Percentiles rank a stretch among this genome's conserved stretches.
These are phyloP conservation scores for Indri indri DNA, from an alignment of 2,113 vertebrate genomes.

Conservation along the genomic window DNA sequence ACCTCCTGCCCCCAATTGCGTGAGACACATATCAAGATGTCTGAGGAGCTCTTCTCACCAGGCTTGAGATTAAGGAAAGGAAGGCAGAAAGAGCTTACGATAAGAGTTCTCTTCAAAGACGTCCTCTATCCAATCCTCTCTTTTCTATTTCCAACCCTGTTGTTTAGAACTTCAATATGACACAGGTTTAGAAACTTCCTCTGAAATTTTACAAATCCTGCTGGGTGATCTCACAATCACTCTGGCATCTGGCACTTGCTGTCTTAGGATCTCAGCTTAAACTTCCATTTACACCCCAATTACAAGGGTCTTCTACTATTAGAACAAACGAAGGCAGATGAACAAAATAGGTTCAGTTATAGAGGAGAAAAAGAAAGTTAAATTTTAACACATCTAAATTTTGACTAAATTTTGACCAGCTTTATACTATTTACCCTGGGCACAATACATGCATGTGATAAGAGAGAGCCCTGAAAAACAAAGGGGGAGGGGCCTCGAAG, in stretches of 20 bases:
- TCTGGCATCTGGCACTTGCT: background rate
- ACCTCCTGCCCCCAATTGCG: background rate
- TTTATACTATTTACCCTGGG: background rate
- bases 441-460: background rate
- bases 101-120: conserved; percentile 1
- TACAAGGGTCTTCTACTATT: background rate
- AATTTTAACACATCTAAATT: conserved; percentile 38
- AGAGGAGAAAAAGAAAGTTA: background rate
- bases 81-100: background rate
- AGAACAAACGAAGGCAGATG: background rate
- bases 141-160: background rate
- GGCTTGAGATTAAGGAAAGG: background rate
- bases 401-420: background rate
- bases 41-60: background rate
- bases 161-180: background rate
- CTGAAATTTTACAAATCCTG: conserved; percentile 1
- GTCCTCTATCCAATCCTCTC: background rate
- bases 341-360: background rate
- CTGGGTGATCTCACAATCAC: background rate
- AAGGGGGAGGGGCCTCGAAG: background rate
- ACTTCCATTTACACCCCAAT: background rate
- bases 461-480: background rate
- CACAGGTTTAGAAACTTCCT: background rate
- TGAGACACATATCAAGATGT: background rate
- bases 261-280: background rate